A percentile compares a stretch with the other conserved stretches of the same genome.
Evolutionary conservation across 2,113 vertebrate genomes (phyloP).

Genomic region (Lophius piscatorius): DNA sequence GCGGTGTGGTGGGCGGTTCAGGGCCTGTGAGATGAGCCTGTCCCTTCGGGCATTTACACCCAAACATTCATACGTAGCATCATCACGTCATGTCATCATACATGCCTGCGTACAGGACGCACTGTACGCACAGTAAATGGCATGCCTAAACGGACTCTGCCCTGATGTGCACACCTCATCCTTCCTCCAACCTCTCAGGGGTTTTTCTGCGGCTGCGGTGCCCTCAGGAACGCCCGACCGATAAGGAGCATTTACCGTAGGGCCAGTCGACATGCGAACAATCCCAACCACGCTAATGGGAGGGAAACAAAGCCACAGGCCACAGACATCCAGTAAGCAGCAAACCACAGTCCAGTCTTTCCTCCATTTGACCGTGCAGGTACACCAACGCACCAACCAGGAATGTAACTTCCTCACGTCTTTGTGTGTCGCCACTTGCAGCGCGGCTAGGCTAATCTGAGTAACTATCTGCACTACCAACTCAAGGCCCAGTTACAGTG

Average conservation of each 20-base stretch:
- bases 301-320: conserved; percentile 80
- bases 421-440: conserved; percentile 38
- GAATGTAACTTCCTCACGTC: conserved; percentile 54
- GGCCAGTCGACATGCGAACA: conserved; percentile 68
- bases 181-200: conserved; percentile 67
- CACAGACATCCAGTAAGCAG: conserved; percentile 82
- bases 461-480: conserved; percentile 23
- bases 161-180: conserved; percentile 51
- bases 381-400: conserved; percentile 53
- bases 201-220: conserved; percentile 72
- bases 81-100: background rate
- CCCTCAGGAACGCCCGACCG: conserved; percentile 70
- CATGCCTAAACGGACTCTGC: conserved; percentile 22
- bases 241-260: conserved; percentile 79
- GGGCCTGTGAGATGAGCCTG: conserved; percentile 44
- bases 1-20: conserved; percentile 34
- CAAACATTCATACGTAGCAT: background rate
- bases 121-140: background rate
- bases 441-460: conserved; percentile 32
- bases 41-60: conserved; percentile 22
- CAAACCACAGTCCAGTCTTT: conserved; percentile 76
- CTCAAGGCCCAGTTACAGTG: conserved; percentile 29
- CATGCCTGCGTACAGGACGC: background rate
- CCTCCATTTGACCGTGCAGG: conserved; percentile 70
- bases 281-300: conserved; percentile 81